Evolutionary conservation across 2,888 invertebrate species (phyloP), one percentile per base, ranked within the genome.

Genomic region (Orthonevra nobilis): DNA sequence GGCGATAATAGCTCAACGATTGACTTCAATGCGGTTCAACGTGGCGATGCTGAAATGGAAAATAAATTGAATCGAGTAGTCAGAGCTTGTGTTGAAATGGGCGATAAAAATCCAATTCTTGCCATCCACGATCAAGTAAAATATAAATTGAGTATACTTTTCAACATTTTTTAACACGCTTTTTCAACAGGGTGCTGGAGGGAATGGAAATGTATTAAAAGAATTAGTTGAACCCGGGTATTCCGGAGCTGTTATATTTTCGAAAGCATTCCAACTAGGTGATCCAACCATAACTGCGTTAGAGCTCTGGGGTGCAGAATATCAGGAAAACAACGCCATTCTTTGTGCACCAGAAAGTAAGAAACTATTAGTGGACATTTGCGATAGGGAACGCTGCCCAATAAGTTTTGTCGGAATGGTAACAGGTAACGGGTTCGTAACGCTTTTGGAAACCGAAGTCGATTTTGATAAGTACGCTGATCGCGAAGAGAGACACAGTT

Each of bases 281-380:
- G 99, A 99, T 90, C 96, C 97, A 0, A 98, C 97, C 2, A 94
- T 99, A 58, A 97, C 94, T 58, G 93, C 96, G 0, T 89, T 98
- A 70, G 99, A 99, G 86, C 89, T 99, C 1, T 99, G 99, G 99
- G 98, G 98, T 0, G 99, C 99, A 0, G 99, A 99, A 87, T 99
- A 98, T 87, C 98, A 98, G 87, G 98, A 98, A 88, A 97, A 96
- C 83, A 93, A 98, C 86, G 99, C 98, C 0, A 90, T 98, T 79
- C 90, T 99, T 1, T 95, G 97, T 83, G 90, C 90, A 19, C 91
- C 92, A 32, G 89, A 93, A 77, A 92, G 95, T 85, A 90, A 92
- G 14, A 84, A 88, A 0, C 83, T 94, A 2, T 90, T 99, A 15
- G 90, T 91, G 88, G 91, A 91, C 79, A 94, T 99, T 64, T 95